Percentiles rank a stretch among this genome's conserved stretches.
phyloP scores from a whole-genome alignment of 2,797 vertebrate species.

The Alexandromys oeconomus region DNA sequence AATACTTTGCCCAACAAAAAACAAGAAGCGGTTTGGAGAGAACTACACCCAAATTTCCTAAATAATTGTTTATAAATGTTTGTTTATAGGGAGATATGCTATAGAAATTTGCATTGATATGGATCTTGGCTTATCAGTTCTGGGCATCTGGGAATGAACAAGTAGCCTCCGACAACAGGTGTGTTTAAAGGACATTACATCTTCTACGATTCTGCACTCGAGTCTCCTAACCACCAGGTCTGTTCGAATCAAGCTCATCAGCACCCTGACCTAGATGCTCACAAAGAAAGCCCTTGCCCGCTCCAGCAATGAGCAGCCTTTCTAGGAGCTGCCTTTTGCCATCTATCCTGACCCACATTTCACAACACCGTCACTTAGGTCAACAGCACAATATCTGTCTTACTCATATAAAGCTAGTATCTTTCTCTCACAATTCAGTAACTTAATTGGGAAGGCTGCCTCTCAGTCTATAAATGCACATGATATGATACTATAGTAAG shows the following conservation, averaged over 20 bases:
- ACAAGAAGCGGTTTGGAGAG: too few relatives aligned
- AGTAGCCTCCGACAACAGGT: too few relatives aligned
- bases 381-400: background rate
- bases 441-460: background rate
- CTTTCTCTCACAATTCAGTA: conserved; percentile 19
- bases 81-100: too few relatives aligned
- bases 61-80: too few relatives aligned
- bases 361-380: background rate
- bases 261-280: conserved; percentile 55
- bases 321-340: conserved; percentile 16
- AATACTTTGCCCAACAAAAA: too few relatives aligned
- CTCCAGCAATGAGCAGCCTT: conserved; percentile 13
- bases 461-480: background rate
- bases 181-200: background rate
- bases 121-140: too few relatives aligned
- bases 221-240: background rate
- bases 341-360: background rate
- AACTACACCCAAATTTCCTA: too few relatives aligned
- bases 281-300: conserved; percentile 44
- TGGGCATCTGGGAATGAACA: too few relatives aligned
- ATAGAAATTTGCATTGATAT: too few relatives aligned
- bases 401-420: conserved; percentile 26
- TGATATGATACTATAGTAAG: conserved; percentile 14
- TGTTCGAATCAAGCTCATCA: conserved; percentile 20
- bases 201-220: background rate